Conservation (phyloP, 2,888 invertebrate genomes). For the Rhamnusium bicolor region DNA sequence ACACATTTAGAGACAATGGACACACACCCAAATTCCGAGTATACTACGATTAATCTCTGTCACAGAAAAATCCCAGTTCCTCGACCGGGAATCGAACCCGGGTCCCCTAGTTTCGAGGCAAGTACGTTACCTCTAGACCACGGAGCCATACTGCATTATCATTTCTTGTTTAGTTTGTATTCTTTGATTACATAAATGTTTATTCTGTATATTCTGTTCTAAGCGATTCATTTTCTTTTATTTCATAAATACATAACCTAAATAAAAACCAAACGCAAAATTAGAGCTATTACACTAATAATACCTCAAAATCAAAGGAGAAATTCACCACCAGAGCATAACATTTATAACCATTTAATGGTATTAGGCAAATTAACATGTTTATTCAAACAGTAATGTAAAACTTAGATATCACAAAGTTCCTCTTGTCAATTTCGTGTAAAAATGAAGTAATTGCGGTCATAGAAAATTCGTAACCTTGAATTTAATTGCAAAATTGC, state of each 20-base stretch:
- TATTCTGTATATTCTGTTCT: too few species aligned
- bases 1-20: too few species aligned
- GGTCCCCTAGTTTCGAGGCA: too few species aligned
- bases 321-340: slow-evolving; percentile 44
- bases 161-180: too few species aligned
- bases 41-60: too few species aligned
- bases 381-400: slow-evolving; percentile 40
- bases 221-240: neutral
- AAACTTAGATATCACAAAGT: slow-evolving; percentile 38
- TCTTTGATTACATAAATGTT: too few species aligned
- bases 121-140: too few species aligned
- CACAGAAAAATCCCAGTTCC: too few species aligned
- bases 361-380: slow-evolving; percentile 42
- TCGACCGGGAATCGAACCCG: too few species aligned
- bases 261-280: slow-evolving; percentile 27
- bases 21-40: too few species aligned
- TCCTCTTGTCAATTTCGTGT: slow-evolving; percentile 45
- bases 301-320: slow-evolving; percentile 43
- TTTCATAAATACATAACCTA: slow-evolving; percentile 13
- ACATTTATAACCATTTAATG: slow-evolving; percentile 42
- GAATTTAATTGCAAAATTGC: slow-evolving; percentile 64
- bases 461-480: slow-evolving; percentile 65
- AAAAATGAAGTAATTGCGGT: slow-evolving; percentile 57
- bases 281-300: slow-evolving; percentile 39
- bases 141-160: too few species aligned